Conservation (phyloP, 2,113 vertebrate genomes). For the Toxostoma redivivum region DNA sequence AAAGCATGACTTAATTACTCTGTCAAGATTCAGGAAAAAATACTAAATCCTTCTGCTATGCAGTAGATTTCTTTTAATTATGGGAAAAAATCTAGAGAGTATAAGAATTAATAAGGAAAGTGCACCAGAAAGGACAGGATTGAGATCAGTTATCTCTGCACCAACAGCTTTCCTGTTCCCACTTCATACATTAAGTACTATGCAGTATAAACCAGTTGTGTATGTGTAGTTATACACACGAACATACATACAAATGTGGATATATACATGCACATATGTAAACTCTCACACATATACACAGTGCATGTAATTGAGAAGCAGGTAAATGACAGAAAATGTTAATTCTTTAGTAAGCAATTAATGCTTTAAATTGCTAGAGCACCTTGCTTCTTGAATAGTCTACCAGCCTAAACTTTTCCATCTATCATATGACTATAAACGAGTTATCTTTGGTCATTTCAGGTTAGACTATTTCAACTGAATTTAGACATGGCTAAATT, state of each 20-base stretch:
- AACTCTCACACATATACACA: neutral
- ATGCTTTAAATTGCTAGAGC: neutral
- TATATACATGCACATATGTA: neutral
- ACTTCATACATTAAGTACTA: neutral
- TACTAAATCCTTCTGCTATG: neutral
- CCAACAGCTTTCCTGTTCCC: neutral
- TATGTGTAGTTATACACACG: neutral
- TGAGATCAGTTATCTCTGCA: neutral
- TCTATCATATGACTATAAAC: neutral
- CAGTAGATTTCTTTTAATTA: neutral
- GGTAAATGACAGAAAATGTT: neutral
- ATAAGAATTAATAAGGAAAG: neutral
- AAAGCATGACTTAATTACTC: neutral
- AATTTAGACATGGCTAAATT: neutral
- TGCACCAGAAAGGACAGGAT: neutral
- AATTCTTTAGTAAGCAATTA: neutral
- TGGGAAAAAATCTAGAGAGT: neutral
- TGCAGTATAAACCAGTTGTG: neutral
- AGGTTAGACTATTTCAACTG: neutral
- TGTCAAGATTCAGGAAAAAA: neutral
- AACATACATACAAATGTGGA: fast-evolving
- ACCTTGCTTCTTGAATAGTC: neutral
- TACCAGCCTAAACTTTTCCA: neutral
- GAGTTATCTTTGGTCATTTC: neutral
- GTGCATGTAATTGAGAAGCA: neutral